Conservation (phyloP, 2,113 vertebrate species). For the Myrmophylax atrothorax region DNA sequence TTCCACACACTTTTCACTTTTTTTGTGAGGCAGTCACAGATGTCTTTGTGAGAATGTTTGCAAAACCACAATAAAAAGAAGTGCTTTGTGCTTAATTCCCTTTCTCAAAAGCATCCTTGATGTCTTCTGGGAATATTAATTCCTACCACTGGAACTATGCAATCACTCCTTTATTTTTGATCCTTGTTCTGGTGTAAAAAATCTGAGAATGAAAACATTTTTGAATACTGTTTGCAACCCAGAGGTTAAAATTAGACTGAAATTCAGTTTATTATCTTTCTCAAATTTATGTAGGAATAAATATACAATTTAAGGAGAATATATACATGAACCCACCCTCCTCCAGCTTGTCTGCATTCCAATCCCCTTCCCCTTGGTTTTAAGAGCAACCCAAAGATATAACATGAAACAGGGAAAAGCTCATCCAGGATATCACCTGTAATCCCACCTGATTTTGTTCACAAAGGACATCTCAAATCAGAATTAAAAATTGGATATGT, state of each 20-base stretch:
- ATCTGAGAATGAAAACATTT: background rate
- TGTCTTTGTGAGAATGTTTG: background rate
- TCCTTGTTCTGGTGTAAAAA: background rate
- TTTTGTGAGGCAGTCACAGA: background rate
- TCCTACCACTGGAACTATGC: background rate
- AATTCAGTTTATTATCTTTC: background rate
- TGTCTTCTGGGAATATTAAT: background rate
- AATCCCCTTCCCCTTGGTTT: background rate
- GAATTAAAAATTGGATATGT: background rate
- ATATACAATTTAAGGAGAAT: background rate
- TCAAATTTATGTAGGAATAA: background rate
- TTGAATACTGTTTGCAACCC: background rate
- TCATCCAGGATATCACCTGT: background rate
- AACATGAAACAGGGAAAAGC: background rate
- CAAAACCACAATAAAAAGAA: background rate
- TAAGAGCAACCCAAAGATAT: background rate
- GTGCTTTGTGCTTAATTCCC: background rate
- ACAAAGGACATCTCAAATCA: background rate
- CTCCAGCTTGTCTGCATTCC: background rate
- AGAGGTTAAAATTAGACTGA: background rate
- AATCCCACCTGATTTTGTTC: background rate
- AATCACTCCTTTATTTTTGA: background rate
- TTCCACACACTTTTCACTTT: background rate
- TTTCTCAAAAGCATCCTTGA: background rate
- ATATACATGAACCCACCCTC: background rate